Conservation (phyloP, 64 coral and sea anemone species). For the Hydrozoanthus tunicans region DNA sequence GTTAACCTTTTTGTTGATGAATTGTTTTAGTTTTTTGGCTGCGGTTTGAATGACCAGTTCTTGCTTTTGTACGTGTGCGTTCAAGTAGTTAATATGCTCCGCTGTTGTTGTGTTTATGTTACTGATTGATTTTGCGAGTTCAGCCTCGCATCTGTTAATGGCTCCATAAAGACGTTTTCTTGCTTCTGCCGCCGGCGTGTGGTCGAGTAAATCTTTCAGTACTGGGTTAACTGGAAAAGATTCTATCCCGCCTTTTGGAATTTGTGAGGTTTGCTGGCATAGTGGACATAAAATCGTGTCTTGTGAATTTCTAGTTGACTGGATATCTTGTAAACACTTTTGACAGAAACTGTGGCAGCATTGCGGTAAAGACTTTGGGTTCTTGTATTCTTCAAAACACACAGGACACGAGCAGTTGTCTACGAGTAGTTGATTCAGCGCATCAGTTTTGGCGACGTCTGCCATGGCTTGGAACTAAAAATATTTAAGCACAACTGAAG, state of each 20-base stretch:
- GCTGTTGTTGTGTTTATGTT: not conserved
- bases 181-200: not conserved
- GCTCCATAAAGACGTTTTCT: not conserved
- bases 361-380: not conserved
- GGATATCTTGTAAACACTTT: not conserved
- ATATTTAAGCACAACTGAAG: not conserved
- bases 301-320: not conserved
- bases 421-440: not conserved
- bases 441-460: not conserved
- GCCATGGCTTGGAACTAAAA: not conserved
- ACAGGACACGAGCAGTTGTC: conserved; percentile 23
- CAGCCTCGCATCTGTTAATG: not conserved
- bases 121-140: not conserved
- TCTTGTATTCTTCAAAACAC: conserved; percentile 16
- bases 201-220: conserved; percentile 23
- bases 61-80: not conserved
- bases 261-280: not conserved
- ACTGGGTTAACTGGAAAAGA: not conserved
- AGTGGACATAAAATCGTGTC: not conserved
- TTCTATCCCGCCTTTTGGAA: conserved; percentile 9
- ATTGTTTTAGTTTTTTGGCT: not conserved
- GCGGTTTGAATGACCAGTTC: not conserved
- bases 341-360: conserved; percentile 25
- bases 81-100: not conserved
- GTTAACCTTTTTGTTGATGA: not conserved